These are phyloP conservation scores for crab-eating macaque (Macaca fascicularis) DNA, from an alignment of 2,113 vertebrate genomes.

Conservation along the genomic window T2T-MFA8v1.1 NC_088386.1:58978001-58978500, in stretches of 20 bases:
- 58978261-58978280: slow-evolving; percentile 64
- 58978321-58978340: slow-evolving; percentile 57
- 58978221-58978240: slow-evolving; percentile 34
- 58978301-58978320: slow-evolving; percentile 44
- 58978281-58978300: slow-evolving; percentile 52
- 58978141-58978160: not conserved
- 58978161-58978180: slow-evolving; percentile 50
- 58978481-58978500: not conserved
- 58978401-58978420: slow-evolving; percentile 9
- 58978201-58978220: not conserved
- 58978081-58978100: slow-evolving; percentile 31
- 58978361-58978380: slow-evolving; percentile 61
- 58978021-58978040: not conserved
- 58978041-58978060: not conserved
- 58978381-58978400: slow-evolving; percentile 73
- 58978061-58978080: not conserved
- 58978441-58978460: not conserved
- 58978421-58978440: not conserved
- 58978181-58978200: not conserved
- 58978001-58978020: not conserved
- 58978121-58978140: slow-evolving; percentile 28
- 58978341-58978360: slow-evolving; percentile 61
- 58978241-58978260: not conserved
- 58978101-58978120: slow-evolving; percentile 17
- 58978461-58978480: not conserved